Percentiles rank a stretch among this genome's conserved stretches.
These are phyloP conservation scores for Leptoclinus maculatus DNA, from an alignment of 2,797 vertebrate genomes.

Conservation along the genomic window DNA sequence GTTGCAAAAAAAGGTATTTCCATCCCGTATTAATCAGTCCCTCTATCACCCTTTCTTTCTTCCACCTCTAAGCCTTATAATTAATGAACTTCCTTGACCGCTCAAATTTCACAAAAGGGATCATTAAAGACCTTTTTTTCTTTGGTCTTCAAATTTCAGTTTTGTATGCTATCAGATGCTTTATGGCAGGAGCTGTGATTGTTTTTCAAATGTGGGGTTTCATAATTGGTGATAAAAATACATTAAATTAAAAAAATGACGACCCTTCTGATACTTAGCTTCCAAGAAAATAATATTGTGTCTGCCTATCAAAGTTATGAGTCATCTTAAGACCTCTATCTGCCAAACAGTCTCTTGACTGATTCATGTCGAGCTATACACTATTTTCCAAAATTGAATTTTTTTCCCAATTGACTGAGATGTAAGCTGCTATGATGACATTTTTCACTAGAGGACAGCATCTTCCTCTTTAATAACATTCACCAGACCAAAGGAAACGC, in stretches of 20 bases:
- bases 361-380: not conserved
- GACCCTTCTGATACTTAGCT: constrained; percentile 6
- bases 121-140: not conserved
- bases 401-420: not conserved
- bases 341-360: constrained; percentile 8
- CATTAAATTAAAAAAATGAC: constrained; percentile 7
- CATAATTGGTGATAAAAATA: not conserved
- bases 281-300: not conserved
- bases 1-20: not conserved
- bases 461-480: constrained; percentile 49
- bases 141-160: constrained; percentile 7
- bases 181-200: not conserved
- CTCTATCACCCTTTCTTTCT: not conserved
- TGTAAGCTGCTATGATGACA: constrained; percentile 40
- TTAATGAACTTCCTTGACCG: constrained; percentile 5
- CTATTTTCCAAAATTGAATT: constrained; percentile 21
- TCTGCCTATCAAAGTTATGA: constrained; percentile 14
- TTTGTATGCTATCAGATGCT: not conserved
- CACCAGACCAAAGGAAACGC: constrained; percentile 63
- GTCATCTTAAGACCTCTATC: constrained; percentile 20
- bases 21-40: not conserved
- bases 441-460: constrained; percentile 76
- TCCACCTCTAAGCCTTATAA: not conserved
- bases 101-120: constrained; percentile 6
- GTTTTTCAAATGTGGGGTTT: constrained; percentile 13